Conservation (phyloP, 2,113 vertebrate genomes). For the Acrocephalus kingi region DNA sequence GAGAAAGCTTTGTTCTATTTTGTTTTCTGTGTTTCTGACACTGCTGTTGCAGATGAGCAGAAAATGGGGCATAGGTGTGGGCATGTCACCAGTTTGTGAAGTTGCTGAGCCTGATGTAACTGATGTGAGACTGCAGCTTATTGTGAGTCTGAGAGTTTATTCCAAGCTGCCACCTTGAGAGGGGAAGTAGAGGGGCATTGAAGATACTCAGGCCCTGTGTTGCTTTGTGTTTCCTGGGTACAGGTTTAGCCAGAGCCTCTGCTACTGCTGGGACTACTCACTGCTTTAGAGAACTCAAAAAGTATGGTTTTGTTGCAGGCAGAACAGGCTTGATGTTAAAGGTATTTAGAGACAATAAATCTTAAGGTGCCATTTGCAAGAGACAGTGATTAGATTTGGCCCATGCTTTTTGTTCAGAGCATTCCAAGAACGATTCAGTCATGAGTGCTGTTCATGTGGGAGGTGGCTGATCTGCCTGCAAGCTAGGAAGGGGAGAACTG, state of each 20-base stretch:
- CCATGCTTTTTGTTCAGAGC: neutral
- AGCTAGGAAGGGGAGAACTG: neutral
- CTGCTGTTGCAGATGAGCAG: neutral
- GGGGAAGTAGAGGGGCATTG: neutral
- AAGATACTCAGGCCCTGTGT: accelerated
- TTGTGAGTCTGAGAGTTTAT: neutral
- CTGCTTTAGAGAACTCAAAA: neutral
- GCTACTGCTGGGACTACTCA: neutral
- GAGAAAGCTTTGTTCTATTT: conserved; percentile 24
- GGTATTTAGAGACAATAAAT: neutral
- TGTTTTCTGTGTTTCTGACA: conserved; percentile 26
- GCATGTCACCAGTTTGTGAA: neutral
- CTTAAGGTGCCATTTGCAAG: neutral
- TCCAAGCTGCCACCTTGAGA: neutral
- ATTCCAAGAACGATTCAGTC: neutral
- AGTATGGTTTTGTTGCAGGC: neutral
- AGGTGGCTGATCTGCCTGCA: neutral
- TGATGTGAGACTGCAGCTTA: neutral
- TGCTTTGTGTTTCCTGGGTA: neutral
- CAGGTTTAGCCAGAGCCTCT: neutral
- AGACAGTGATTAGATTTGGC: neutral
- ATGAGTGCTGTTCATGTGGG: accelerated
- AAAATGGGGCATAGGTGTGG: neutral
- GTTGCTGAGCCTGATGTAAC: neutral
- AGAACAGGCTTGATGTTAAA: neutral